Base-by-base conservation (phyloP, 2,797 vertebrate genomes). In the Coilia nasus region DNA sequence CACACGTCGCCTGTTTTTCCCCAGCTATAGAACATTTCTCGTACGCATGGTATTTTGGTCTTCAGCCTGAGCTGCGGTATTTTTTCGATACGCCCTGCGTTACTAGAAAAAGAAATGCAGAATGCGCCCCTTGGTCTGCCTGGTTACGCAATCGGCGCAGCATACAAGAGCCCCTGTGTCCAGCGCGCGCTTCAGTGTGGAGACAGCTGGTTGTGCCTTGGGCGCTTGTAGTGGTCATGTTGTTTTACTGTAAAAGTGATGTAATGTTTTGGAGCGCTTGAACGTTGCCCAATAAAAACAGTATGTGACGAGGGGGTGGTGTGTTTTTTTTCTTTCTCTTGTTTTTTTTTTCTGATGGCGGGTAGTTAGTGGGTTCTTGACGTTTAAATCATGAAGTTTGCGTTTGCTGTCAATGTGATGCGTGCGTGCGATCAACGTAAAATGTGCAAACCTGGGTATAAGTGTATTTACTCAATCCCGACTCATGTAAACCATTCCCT, bases 221-320 rank as follows among this genome's bases (percentile, higher is more conserved):
- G 81, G 88, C 82, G 82, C 88, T 78, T 89, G 88, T 90, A 88
- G 92, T 91, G 91, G 91, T 87, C 87, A 82, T 93, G 91, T 93
- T 94, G 90, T 91, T 87, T 92, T 92, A 93, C 94, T 94, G 94
- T 94, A 94, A 93, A 93, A 82, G 88, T 95, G 91, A 95, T 86
- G 93, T 94, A 86, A 95, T 94, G 93, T 94, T 95, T 95, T 94
- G 92, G 91, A 93, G 87, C 85, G 81, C 89, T 90, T 84, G 82
- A 44, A 88, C 91, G 84, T 87, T 78, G 15, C 71, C 71, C 71
- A 78, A 78, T 78, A 78, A 78, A 78, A 78, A 78, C 67, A 78
- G 35, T 78, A 78, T 78, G 31, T n/a, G 71, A 78, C 31, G 71
- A 78, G 31, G 23, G 23, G 71, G 35, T 41, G 31, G 35, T 78